Evolutionary conservation across 2,888 invertebrate genomes (phyloP), one percentile per base, ranked within the genome.

Genomic region (Frankliniella fusca): DNA sequence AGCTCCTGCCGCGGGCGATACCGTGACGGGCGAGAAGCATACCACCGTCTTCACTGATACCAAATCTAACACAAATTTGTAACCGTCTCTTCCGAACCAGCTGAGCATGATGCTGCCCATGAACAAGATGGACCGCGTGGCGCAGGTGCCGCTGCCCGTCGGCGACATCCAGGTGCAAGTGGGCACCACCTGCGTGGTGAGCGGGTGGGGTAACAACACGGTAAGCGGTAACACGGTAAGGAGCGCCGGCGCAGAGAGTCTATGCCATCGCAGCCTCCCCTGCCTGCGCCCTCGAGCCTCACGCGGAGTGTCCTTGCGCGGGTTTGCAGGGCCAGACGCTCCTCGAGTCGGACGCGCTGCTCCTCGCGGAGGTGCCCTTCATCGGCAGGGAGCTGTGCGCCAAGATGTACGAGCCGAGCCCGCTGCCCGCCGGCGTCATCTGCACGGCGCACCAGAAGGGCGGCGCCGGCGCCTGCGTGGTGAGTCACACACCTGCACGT

Each of bases 151-250:
- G 70, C 70, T 76, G 27, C 70, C 70, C 27, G 70, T 76, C 8
- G 70, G 70, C 7, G 70, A 27, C 70, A 76, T 76, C 70, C 70
- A 12, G 23, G 70, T 27, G 23, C 12, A 76, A 27, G 12, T 76
- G 23, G 70, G 27, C 27, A 27, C 70, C 70, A 76, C 70, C 27
- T 76, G 70, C 27, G 70, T 76, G 23, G 70, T 76, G 23, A 76
- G 70, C 70, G 70, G 70, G 23, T 76, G 70, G 70, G 70, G 70
- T 12, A 76, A 76, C 70, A 76, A 76, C 70, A 76, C 70, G 70
- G 70, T 76, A 27, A n/a, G 70, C 27, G 27, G 1, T 0, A 38
- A 38, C 38, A 38, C 38, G 38, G 38, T 38, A 38, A 38, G 38
- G 5, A 38, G 5, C 38, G 38, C 38, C 38, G 38, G 38, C 38